These are phyloP conservation scores for Trididemnum miniatum DNA, from an alignment of 23 tunicate genomes.

Conservation along the genomic window DNA sequence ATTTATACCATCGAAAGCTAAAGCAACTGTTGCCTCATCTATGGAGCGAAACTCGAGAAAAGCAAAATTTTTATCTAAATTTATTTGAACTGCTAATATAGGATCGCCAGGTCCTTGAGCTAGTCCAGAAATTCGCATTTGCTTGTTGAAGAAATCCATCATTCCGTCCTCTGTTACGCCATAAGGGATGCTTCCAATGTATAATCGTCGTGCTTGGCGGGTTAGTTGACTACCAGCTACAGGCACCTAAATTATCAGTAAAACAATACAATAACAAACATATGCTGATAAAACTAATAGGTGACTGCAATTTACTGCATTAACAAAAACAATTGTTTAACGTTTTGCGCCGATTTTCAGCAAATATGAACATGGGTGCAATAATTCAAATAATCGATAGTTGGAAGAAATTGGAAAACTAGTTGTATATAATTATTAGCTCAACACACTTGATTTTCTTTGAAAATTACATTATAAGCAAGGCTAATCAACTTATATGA, in stretches of 20 bases:
- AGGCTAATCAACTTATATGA: too few relatives aligned
- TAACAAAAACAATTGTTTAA: too few relatives aligned
- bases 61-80: constrained; percentile 97
- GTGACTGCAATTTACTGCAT: too few relatives aligned
- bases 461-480: too few relatives aligned
- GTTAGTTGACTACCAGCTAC: constrained; percentile 89
- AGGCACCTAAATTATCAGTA: constrained; percentile 33
- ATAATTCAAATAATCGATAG: too few relatives aligned
- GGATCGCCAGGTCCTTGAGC: constrained; percentile 97
- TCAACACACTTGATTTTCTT: too few relatives aligned
- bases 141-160: constrained; percentile 99
- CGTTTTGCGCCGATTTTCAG: too few relatives aligned
- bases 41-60: constrained; percentile 97
- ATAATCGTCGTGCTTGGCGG: constrained; percentile 89
- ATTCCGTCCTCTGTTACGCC: constrained; percentile 98
- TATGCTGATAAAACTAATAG: too few relatives aligned
- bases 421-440: too few relatives aligned
- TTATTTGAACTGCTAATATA: constrained; percentile 93
- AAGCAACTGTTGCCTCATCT: constrained; percentile 93
- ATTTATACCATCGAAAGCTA: constrained; percentile 96
- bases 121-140: constrained; percentile 84
- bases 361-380: too few relatives aligned
- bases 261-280: not conserved
- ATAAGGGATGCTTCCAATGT: constrained; percentile 94
- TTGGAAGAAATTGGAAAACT: too few relatives aligned